Conservation (phyloP, 1,140 invertebrate genomes). For the Elymnias hypermnestra region DNA sequence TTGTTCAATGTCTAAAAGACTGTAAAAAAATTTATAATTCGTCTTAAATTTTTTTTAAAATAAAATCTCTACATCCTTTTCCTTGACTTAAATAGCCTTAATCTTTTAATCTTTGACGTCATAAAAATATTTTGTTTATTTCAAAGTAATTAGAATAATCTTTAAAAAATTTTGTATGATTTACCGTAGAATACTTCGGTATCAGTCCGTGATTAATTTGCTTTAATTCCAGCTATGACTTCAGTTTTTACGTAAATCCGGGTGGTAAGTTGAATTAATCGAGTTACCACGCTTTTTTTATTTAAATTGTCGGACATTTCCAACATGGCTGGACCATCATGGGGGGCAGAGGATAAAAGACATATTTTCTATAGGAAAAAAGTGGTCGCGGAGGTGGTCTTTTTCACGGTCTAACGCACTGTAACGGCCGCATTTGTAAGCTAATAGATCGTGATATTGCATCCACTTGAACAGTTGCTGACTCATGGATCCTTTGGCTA, state of each 20-base stretch:
- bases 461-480: constrained; percentile 42
- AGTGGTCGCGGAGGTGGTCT: constrained; percentile 55
- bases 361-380: constrained; percentile 45
- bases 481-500: constrained; percentile 46
- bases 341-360: constrained; percentile 45
- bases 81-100: no score
- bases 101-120: no score
- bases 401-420: constrained; percentile 64
- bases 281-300: constrained; percentile 30
- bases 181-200: no score
- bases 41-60: no score
- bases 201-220: no score
- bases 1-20: no score
- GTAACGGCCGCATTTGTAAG: constrained; percentile 49
- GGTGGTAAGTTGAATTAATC: constrained; percentile 27
- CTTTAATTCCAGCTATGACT: no score
- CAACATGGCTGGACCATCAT: constrained; percentile 33
- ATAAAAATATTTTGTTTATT: no score
- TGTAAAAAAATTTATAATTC: no score
- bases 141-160: no score
- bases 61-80: no score
- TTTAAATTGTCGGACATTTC: constrained; percentile 20
- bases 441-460: constrained; percentile 68
- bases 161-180: no score
- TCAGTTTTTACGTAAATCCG: constrained; percentile 16